phyloP scores from a whole-genome alignment of 1,140 invertebrate genomes.

The Grapholita molesta region DNA sequence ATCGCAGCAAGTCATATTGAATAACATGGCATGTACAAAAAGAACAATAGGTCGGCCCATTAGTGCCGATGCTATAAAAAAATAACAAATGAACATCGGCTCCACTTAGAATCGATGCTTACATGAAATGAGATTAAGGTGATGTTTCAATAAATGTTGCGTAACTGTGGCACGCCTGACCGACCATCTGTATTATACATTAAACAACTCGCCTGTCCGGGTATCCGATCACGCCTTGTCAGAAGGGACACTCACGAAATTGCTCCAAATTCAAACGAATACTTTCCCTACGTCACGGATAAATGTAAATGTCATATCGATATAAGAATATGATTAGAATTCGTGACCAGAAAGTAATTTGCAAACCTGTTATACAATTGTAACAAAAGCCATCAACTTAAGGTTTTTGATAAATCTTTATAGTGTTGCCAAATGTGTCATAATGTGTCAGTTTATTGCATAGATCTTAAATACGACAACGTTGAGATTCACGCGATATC shows the following conservation, averaged over 20 bases:
- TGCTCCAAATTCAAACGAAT: constrained; percentile 20
- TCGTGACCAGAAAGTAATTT: constrained; percentile 23
- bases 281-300: constrained; percentile 26
- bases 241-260: constrained; percentile 23
- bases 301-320: constrained; percentile 23
- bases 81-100: background rate
- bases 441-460: constrained; percentile 22
- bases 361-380: background rate
- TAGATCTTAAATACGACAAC: constrained; percentile 21
- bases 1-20: background rate
- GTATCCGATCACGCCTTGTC: constrained; percentile 3
- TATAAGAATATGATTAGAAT: constrained; percentile 17
- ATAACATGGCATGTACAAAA: background rate
- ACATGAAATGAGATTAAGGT: constrained; percentile 13
- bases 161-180: constrained; percentile 1
- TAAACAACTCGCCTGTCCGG: background rate
- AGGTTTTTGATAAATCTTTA: constrained; percentile 9
- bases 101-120: background rate
- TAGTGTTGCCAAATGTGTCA: constrained; percentile 18
- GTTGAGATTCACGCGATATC: constrained; percentile 12
- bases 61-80: constrained; percentile 1
- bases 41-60: constrained; percentile 3
- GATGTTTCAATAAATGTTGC: constrained; percentile 14
- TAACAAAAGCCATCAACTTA: background rate
- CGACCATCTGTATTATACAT: constrained; percentile 4